Conservation (phyloP, 2,888 invertebrate species). For the Thymelicus lineola region DNA sequence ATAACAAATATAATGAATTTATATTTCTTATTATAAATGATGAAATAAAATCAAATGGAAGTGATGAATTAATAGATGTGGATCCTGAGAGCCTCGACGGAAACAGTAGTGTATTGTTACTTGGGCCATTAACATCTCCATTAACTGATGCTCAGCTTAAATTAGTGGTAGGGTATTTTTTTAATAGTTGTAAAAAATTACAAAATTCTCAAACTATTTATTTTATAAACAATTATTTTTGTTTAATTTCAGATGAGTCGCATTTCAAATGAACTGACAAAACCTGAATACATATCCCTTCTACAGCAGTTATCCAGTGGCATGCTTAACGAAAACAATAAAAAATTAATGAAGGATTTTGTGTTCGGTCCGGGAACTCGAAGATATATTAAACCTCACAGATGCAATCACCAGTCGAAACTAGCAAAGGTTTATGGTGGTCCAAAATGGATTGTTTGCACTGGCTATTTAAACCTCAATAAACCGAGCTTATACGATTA, state of each 20-base stretch:
- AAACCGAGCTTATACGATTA: conserved; percentile 75
- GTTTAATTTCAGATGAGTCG: conserved; percentile 68
- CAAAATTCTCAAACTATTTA: background rate
- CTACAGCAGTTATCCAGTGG: conserved; percentile 71
- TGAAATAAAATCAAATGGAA: conserved; percentile 67
- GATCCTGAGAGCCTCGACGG: conserved; percentile 73
- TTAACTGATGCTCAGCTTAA: conserved; percentile 66
- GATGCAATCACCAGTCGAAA: conserved; percentile 76
- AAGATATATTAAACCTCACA: conserved; percentile 77
- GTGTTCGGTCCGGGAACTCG: conserved; percentile 68
- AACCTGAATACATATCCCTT: conserved; percentile 69
- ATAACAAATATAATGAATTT: conserved; percentile 53
- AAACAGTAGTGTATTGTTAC: conserved; percentile 72
- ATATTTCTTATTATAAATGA: conserved; percentile 77
- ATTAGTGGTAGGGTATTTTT: conserved; percentile 62
- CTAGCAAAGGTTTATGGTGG: conserved; percentile 68
- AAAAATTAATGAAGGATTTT: conserved; percentile 63
- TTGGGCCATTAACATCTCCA: conserved; percentile 72
- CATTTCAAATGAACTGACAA: conserved; percentile 70
- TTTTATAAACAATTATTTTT: conserved; percentile 5
- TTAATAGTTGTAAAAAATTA: background rate
- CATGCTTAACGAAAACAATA: conserved; percentile 55
- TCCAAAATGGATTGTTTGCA: conserved; percentile 77
- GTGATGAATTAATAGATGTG: conserved; percentile 68
- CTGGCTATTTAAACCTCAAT: conserved; percentile 76